Evolutionary conservation across 1,140 invertebrate species (phyloP), one percentile per base, ranked within the genome.

Genomic region (Cydia amplana): DNA sequence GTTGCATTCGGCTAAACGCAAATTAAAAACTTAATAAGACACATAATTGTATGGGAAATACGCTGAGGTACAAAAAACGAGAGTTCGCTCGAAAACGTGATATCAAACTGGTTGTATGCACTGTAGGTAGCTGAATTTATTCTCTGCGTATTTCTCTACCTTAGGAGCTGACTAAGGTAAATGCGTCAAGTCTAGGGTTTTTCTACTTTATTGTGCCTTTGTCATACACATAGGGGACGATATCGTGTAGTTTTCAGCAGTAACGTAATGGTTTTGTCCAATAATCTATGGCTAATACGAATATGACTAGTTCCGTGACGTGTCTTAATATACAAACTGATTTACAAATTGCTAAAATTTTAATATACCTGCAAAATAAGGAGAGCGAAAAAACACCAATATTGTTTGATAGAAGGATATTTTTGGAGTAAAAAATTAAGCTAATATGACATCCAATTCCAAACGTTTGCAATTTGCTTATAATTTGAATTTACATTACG

Each of bases 11-110:
- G 9, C 20, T 60, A 60, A 23, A 60, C 10, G n/a, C 55, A 60
- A 60, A 60, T 23, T 23, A 60, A 60, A 60, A 60, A 60, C 2
- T 23, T 60, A 12, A 60, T 23, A 12, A 23, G 9, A 60, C 55
- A 23, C 55, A 60, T 60, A 60, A 23, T 60, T 60, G 55, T 60
- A 55, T 18, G 55, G 55, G 55, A 23, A 60, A 60, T 60, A 23
- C 55, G 9, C 7, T 20, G n/a, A 60, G 55, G 20, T 60, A 60
- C 55, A 23, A 23, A 20, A 60, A 60, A 60, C 55, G 55, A 20
- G 55, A 60, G 9, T 60, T 23, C 55, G 55, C 18, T 23, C 55
- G 55, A 23, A 23, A 7, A 60, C 55, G 55, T 60, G 55, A 10
- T 12, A 18, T 23, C 18, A 60, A 60, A 60, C 55, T 60, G 55